phyloP scores from a whole-genome alignment of 2,888 invertebrate species.

The Chymomyza caudatula region DNA sequence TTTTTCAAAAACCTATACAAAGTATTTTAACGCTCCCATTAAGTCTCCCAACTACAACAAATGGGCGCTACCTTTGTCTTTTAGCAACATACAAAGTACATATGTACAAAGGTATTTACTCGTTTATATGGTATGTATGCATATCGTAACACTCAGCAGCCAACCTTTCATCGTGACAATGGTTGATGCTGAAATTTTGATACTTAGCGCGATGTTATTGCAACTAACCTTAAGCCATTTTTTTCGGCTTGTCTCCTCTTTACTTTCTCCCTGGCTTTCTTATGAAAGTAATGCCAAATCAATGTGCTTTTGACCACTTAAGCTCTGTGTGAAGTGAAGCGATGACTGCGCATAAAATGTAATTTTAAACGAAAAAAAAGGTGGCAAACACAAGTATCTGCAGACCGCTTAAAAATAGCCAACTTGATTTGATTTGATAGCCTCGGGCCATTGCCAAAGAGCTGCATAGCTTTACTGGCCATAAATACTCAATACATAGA shows the following conservation, averaged over 20 bases:
- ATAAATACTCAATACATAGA: background rate
- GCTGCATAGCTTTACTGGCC: background rate
- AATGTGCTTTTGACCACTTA: conserved; percentile 32
- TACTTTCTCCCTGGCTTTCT: conserved; percentile 62
- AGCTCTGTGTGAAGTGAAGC: conserved; percentile 42
- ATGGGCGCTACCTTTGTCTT: too few species aligned
- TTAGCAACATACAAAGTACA: too few species aligned
- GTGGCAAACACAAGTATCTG: conserved; percentile 11
- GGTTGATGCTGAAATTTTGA: background rate
- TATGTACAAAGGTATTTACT: too few species aligned
- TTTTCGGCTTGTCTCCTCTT: conserved; percentile 17
- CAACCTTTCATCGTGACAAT: background rate
- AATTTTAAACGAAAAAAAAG: conserved; percentile 16
- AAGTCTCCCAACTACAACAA: too few species aligned
- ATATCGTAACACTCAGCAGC: background rate
- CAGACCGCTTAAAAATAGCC: conserved; percentile 39
- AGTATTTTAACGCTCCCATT: too few species aligned
- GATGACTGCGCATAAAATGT: conserved; percentile 50
- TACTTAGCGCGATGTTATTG: conserved; percentile 40
- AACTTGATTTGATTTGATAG: background rate
- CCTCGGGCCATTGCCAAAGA: background rate
- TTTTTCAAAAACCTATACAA: too few species aligned
- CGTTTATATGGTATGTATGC: too few species aligned
- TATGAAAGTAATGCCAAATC: conserved; percentile 9
- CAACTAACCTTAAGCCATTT: conserved; percentile 43